These are phyloP conservation scores for Aethes cnicana DNA, from an alignment of 2,888 invertebrate species.

Conservation along the genomic window DNA sequence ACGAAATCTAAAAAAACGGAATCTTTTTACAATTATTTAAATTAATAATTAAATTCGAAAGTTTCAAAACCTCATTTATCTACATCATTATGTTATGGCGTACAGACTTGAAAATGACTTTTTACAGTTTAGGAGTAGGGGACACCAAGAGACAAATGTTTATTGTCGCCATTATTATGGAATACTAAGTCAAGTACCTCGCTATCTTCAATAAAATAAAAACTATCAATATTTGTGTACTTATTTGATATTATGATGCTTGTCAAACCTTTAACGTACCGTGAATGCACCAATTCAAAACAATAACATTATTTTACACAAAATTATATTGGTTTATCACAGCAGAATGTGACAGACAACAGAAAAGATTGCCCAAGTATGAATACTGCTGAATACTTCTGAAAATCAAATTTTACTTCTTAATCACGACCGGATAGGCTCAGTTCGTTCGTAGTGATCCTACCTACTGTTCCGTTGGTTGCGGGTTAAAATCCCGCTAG, in stretches of 20 bases:
- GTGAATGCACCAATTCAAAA: conserved; percentile 16
- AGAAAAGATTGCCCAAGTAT: too few species aligned
- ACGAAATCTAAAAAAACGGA: neutral
- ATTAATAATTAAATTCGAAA: neutral
- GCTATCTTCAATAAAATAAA: too few species aligned
- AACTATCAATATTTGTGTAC: conserved; percentile 28
- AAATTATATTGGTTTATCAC: too few species aligned
- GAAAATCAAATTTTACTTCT: too few species aligned
- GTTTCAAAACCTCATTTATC: neutral
- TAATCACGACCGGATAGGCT: too few species aligned
- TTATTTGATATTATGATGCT: conserved; percentile 26
- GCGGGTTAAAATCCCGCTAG: too few species aligned
- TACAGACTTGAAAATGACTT: conserved; percentile 27
- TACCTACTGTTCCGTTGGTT: too few species aligned
- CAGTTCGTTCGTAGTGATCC: too few species aligned
- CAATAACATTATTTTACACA: neutral
- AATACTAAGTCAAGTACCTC: too few species aligned
- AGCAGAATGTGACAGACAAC: too few species aligned
- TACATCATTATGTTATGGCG: neutral
- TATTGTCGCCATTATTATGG: conserved; percentile 43
- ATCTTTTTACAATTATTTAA: neutral
- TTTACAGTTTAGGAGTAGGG: conserved; percentile 31
- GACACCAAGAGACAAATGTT: conserved; percentile 41
- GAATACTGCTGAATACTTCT: too few species aligned
- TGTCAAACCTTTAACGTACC: conserved; percentile 8